Conservation (phyloP, 2,888 invertebrate genomes). For the Amphimallon solstitiale region DNA sequence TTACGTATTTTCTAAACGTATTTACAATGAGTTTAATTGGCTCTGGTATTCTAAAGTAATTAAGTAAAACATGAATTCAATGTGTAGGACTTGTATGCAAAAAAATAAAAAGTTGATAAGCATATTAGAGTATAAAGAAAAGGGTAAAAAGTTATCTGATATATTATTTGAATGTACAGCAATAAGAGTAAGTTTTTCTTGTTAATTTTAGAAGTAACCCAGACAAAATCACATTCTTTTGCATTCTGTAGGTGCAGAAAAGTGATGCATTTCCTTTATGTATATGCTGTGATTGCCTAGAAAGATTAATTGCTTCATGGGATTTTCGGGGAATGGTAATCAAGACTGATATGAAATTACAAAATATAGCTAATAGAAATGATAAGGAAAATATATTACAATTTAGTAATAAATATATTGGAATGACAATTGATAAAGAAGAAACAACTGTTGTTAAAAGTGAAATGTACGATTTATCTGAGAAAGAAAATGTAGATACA, state of each 20-base stretch:
- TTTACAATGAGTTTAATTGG: no score
- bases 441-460: background rate
- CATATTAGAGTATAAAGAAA: background rate
- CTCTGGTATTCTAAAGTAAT: no score
- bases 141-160: background rate
- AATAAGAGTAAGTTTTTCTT: conserved; percentile 1
- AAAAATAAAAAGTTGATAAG: background rate
- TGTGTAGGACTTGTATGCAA: conserved; percentile 9
- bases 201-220: background rate
- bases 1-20: no score
- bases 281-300: conserved; percentile 7
- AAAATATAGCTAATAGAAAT: background rate
- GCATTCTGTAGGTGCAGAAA: background rate
- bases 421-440: background rate
- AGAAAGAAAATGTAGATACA: background rate
- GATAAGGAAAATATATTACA: background rate
- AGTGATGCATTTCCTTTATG: conserved; percentile 1
- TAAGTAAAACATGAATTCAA: no score
- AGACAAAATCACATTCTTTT: no score
- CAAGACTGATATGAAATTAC: background rate
- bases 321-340: conserved; percentile 5
- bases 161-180: conserved; percentile 8
- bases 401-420: no score
- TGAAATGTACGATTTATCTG: background rate
- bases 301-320: background rate